phyloP scores from a whole-genome alignment of 2,888 invertebrate species.

The Drosophila cognata region DNA sequence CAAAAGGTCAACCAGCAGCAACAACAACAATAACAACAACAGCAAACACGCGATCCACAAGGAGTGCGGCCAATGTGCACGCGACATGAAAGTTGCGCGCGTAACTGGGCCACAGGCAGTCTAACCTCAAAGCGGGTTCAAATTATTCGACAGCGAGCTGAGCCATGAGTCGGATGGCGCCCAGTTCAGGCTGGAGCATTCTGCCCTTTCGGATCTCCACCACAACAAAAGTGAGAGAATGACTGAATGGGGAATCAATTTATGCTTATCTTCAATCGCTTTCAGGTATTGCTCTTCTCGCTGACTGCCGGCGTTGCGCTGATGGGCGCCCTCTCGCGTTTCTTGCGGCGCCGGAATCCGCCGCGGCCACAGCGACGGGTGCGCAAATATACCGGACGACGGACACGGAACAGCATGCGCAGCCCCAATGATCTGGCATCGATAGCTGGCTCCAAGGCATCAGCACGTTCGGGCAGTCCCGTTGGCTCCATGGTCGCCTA shows the following conservation, averaged over 20 bases:
- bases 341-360: conserved; percentile 90
- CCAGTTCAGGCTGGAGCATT: conserved; percentile 72
- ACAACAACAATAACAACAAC: conserved; percentile 9
- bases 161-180: conserved; percentile 72
- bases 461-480: conserved; percentile 87
- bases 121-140: conserved; percentile 58
- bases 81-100: conserved; percentile 47
- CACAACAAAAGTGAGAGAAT: conserved; percentile 82
- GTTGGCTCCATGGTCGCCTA: conserved; percentile 87
- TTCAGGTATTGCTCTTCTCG: conserved; percentile 85
- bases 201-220: conserved; percentile 83
- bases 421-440: conserved; percentile 90
- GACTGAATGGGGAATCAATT: not conserved
- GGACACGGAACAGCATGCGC: conserved; percentile 87
- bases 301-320: conserved; percentile 89
- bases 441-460: conserved; percentile 89
- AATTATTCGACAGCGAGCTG: conserved; percentile 13
- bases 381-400: conserved; percentile 87
- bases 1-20: conserved; percentile 38
- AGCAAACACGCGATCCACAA: conserved; percentile 28
- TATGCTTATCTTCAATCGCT: not conserved
- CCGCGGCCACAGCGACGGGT: conserved; percentile 87
- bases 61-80: conserved; percentile 53
- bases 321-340: conserved; percentile 93
- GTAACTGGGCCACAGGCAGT: conserved; percentile 44